These are phyloP conservation scores for Cydia strobilella DNA, from an alignment of 1,140 invertebrate genomes.

Conservation along the genomic window DNA sequence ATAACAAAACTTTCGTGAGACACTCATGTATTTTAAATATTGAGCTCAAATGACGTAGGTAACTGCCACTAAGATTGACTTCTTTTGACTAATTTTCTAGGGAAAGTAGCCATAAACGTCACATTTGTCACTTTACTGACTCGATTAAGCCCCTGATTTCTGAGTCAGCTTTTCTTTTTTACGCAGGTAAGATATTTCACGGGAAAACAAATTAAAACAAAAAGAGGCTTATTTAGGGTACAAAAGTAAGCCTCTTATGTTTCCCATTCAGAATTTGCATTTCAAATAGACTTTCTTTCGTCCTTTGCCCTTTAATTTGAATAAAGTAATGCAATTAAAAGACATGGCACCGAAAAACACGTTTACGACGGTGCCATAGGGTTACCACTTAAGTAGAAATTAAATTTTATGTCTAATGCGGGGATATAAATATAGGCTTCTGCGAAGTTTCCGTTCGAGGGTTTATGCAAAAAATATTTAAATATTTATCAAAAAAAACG, in stretches of 20 bases:
- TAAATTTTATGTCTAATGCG: not conserved
- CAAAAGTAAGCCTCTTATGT: slow-evolving; percentile 17
- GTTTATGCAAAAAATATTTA: too few relatives aligned
- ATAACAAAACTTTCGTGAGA: too few relatives aligned
- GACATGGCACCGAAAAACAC: not conserved
- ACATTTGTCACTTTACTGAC: too few relatives aligned
- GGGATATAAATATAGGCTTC: not conserved
- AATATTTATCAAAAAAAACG: too few relatives aligned
- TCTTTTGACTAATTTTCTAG: too few relatives aligned
- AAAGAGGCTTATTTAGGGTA: not conserved
- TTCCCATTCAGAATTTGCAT: slow-evolving; percentile 18
- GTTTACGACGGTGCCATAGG: not conserved
- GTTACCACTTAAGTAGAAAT: not conserved
- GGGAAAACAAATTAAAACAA: not conserved
- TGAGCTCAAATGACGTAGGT: too few relatives aligned
- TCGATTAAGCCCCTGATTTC: too few relatives aligned
- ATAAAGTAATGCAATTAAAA: slow-evolving; percentile 31
- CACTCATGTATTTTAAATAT: too few relatives aligned
- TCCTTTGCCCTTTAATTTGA: slow-evolving; percentile 24
- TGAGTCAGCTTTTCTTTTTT: too few relatives aligned
- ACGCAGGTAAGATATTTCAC: not conserved
- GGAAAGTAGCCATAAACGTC: too few relatives aligned
- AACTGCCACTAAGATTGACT: too few relatives aligned
- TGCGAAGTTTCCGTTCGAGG: too few relatives aligned
- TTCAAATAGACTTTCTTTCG: slow-evolving; percentile 25